Percentiles rank a stretch among this genome's conserved stretches.
Conservation (phyloP, 2,113 vertebrate species). For the Notothenia coriiceps region DNA sequence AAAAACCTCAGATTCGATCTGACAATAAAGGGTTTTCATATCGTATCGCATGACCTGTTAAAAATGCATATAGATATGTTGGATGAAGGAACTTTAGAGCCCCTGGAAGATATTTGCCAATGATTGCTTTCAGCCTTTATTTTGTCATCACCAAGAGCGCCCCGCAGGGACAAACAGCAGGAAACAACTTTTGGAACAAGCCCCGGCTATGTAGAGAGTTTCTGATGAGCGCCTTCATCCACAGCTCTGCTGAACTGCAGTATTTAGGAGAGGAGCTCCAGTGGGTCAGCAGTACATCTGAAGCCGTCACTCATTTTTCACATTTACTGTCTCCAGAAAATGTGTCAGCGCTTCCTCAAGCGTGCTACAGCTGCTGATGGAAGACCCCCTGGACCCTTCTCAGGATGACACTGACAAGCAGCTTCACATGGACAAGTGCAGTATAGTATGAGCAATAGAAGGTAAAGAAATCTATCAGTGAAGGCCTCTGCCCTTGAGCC, state of each 20-base stretch:
- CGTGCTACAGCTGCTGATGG: conserved; percentile 24
- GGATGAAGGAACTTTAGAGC: background rate
- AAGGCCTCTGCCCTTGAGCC: conserved; percentile 31
- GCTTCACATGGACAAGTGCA: conserved; percentile 28
- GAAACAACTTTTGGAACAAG: conserved; percentile 14
- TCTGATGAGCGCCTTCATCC: conserved; percentile 21
- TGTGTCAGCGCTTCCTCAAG: conserved; percentile 1
- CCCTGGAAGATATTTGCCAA: conserved; percentile 4
- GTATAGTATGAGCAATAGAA: conserved; percentile 37
- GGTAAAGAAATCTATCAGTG: conserved; percentile 16
- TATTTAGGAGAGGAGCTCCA: conserved; percentile 6
- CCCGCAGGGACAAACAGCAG: conserved; percentile 2
- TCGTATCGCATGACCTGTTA: too few relatives aligned
- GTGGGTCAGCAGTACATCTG: conserved; percentile 2
- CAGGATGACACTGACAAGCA: conserved; percentile 29
- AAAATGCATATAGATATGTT: background rate
- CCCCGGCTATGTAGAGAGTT: conserved; percentile 28
- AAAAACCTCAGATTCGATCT: too few relatives aligned
- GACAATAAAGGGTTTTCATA: too few relatives aligned
- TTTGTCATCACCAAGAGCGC: background rate
- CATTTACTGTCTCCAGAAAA: conserved; percentile 1
- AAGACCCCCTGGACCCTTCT: background rate
- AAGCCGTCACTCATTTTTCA: conserved; percentile 10
- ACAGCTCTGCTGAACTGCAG: background rate
- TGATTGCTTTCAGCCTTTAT: conserved; percentile 23